A percentile compares a stretch with the other conserved stretches of the same genome.
phyloP scores from a whole-genome alignment of 2,888 invertebrate species.

The Brenthis ino region DNA sequence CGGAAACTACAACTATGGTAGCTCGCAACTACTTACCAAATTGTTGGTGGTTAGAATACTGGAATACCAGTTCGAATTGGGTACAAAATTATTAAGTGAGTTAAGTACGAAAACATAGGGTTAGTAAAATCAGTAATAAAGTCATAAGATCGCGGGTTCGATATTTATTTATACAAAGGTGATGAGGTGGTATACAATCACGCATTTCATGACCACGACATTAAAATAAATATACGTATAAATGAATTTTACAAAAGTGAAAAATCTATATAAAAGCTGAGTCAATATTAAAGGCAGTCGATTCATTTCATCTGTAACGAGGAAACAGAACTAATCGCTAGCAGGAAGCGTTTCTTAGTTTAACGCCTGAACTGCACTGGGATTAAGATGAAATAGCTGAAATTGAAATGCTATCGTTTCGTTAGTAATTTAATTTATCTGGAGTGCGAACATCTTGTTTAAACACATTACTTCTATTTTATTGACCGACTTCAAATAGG shows the following conservation, averaged over 20 bases:
- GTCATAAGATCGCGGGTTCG: too few species aligned
- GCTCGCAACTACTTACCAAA: conserved; percentile 18
- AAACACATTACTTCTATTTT: neutral
- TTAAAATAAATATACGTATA: neutral
- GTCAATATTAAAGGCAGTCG: conserved; percentile 8
- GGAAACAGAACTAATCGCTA: conserved; percentile 8
- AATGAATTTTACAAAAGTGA: neutral
- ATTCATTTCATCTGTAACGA: conserved; percentile 13
- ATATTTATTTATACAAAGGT: too few species aligned
- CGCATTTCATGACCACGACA: too few species aligned
- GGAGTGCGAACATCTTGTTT: neutral
- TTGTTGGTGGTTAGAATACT: conserved; percentile 12
- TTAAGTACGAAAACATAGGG: neutral
- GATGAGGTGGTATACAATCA: too few species aligned
- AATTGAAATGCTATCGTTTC: conserved; percentile 12
- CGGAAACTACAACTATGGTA: conserved; percentile 15
- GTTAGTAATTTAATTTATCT: conserved; percentile 11
- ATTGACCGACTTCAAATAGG: too few species aligned
- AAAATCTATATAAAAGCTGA: conserved; percentile 10
- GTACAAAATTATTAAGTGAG: conserved; percentile 12
- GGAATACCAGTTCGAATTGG: conserved; percentile 7
- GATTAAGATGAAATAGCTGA: conserved; percentile 6
- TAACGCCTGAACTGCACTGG: conserved; percentile 5
- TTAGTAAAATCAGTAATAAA: too few species aligned
- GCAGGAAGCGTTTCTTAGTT: conserved; percentile 20